Evolutionary conservation across 1,140 invertebrate genomes (phyloP).

Genomic region (Semibalanus balanoides): DNA sequence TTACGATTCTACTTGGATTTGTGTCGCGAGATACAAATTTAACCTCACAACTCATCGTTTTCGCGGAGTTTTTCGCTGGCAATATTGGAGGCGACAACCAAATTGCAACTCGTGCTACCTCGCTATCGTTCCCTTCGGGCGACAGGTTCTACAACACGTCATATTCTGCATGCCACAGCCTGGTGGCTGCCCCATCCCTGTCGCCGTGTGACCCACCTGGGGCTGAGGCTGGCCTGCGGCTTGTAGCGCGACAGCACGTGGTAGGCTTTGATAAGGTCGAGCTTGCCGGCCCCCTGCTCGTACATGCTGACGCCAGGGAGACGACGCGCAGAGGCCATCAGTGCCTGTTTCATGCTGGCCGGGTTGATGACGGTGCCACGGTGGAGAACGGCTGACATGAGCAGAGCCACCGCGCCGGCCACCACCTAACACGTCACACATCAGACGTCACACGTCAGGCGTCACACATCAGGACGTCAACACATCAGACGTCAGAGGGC

Average conservation of each 20-base stretch:
- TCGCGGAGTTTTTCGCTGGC: too few species aligned
- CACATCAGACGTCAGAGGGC: too few species aligned
- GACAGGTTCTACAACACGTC: too few species aligned
- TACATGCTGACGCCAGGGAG: slow-evolving; percentile 84
- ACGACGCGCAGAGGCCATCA: slow-evolving; percentile 70
- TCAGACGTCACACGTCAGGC: slow-evolving; percentile 51
- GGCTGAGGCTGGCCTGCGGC: slow-evolving; percentile 56
- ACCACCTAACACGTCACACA: slow-evolving; percentile 91
- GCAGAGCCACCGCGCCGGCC: slow-evolving; percentile 72
- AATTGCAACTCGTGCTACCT: too few species aligned
- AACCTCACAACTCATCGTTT: too few species aligned
- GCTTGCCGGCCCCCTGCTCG: slow-evolving; percentile 88
- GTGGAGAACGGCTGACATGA: slow-evolving; percentile 40
- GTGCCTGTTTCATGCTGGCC: slow-evolving; percentile 85
- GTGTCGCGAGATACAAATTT: too few species aligned
- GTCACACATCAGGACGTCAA: too few species aligned
- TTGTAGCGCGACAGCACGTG: slow-evolving; percentile 62
- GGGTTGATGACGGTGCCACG: slow-evolving; percentile 58
- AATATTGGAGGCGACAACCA: too few species aligned
- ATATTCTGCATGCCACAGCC: too few species aligned
- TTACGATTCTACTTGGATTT: too few species aligned
- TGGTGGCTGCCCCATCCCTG: too few species aligned
- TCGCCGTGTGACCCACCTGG: slow-evolving; percentile 32
- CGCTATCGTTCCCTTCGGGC: too few species aligned
- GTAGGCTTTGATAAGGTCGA: slow-evolving; percentile 74